These are phyloP conservation scores for Drosophila siamana DNA, from an alignment of 2,888 invertebrate species.

Conservation along the genomic window DNA sequence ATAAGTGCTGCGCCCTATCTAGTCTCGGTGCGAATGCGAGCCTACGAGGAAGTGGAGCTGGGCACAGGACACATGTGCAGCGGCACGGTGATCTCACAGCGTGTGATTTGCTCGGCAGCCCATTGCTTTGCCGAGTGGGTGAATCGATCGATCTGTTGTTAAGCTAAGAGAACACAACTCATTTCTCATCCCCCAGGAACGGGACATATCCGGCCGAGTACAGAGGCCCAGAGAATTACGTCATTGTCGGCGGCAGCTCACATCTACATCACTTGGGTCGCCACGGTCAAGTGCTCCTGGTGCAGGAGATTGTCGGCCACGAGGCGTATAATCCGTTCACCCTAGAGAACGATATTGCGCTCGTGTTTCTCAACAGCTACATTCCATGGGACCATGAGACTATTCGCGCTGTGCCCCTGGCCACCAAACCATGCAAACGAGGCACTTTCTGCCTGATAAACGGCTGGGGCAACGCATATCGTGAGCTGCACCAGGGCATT, in stretches of 20 bases:
- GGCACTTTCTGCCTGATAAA: conserved; percentile 50
- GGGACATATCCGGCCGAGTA: conserved; percentile 10
- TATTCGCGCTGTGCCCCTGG: conserved; percentile 25
- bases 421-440: background rate
- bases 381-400: conserved; percentile 22
- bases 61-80: conserved; percentile 61
- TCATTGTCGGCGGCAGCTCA: conserved; percentile 56
- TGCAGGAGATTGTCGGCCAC: conserved; percentile 51
- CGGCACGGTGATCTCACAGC: conserved; percentile 54
- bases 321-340: conserved; percentile 6
- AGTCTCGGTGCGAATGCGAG: conserved; percentile 55
- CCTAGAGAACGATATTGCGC: conserved; percentile 62
- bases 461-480: conserved; percentile 54
- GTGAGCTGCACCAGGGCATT: conserved; percentile 30
- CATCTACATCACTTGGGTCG: background rate
- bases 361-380: conserved; percentile 53
- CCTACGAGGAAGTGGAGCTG: conserved; percentile 28
- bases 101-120: conserved; percentile 61
- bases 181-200: too few species aligned
- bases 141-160: background rate
- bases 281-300: conserved; percentile 27
- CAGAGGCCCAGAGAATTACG: conserved; percentile 18
- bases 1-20: conserved; percentile 46
- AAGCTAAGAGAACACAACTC: too few species aligned
- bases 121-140: conserved; percentile 62